Percentiles rank a stretch among this genome's conserved stretches.
Conservation (phyloP, 2,113 vertebrate species). For the Nothocercus julius region DNA sequence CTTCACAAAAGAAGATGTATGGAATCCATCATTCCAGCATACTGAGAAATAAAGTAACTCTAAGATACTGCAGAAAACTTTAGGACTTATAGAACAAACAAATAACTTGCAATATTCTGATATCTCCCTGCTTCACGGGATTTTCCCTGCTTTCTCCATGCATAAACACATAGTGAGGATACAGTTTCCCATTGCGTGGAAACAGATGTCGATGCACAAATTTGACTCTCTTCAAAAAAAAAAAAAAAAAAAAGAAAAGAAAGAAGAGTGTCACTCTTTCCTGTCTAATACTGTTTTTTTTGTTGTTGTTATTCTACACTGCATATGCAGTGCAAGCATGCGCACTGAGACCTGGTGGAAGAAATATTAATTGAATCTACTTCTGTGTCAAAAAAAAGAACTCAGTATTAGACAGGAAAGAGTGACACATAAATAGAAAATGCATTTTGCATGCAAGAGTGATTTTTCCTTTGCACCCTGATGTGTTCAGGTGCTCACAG, state of each 20-base stretch:
- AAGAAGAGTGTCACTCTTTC: too few species aligned
- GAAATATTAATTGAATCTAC: background rate
- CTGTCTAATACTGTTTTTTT: too few species aligned
- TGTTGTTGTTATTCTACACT: background rate
- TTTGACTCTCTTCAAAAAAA: background rate
- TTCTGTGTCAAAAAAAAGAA: background rate
- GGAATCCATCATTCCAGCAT: slow-evolving; percentile 17
- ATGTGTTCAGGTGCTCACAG: background rate
- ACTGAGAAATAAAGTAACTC: slow-evolving; percentile 39
- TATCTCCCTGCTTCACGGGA: background rate
- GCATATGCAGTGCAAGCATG: background rate
- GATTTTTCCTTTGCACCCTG: background rate
- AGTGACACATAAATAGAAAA: background rate
- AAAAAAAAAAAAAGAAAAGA: too few species aligned
- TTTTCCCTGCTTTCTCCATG: background rate
- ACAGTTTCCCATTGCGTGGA: background rate
- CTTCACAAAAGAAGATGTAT: background rate
- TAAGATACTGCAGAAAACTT: slow-evolving; percentile 1
- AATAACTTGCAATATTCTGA: background rate
- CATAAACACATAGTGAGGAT: background rate
- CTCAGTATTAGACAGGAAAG: background rate
- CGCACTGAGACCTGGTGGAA: background rate
- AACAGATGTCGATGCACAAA: background rate
- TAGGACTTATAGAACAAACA: background rate
- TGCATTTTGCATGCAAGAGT: background rate